Conservation (phyloP, 2,888 invertebrate genomes). For the Drosophila helvetica region DNA sequence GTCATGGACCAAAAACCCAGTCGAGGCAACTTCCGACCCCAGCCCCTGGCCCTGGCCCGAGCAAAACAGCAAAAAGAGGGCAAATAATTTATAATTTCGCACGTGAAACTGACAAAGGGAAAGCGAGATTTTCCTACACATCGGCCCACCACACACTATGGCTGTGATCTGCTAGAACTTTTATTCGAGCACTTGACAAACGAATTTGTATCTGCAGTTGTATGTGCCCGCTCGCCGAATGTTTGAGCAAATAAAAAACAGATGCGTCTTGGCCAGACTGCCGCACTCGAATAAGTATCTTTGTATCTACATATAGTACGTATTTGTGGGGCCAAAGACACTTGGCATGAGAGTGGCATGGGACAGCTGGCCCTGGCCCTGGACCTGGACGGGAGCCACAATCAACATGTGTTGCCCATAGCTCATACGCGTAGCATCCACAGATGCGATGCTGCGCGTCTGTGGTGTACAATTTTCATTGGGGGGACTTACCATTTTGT, state of each 20-base stretch:
- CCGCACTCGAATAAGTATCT: constrained; percentile 26
- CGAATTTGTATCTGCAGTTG: constrained; percentile 51
- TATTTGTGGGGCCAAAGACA: constrained; percentile 21
- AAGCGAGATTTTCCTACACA: constrained; percentile 32
- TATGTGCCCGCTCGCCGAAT: constrained; percentile 31
- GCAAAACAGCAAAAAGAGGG: constrained; percentile 30
- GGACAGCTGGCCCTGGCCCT: constrained; percentile 65
- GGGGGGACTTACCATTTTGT: constrained; percentile 42
- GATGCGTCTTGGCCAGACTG: constrained; percentile 54
- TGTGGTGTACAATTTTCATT: constrained; percentile 47
- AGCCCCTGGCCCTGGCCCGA: not conserved
- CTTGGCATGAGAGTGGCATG: constrained; percentile 53
- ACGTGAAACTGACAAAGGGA: constrained; percentile 75
- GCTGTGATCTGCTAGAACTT: constrained; percentile 24
- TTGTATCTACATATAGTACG: constrained; percentile 1
- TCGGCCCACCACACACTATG: not conserved
- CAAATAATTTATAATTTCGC: constrained; percentile 78
- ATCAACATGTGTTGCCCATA: constrained; percentile 75
- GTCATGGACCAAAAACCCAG: constrained; percentile 48
- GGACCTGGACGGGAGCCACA: constrained; percentile 47
- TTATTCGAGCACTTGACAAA: constrained; percentile 54
- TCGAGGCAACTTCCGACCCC: constrained; percentile 48
- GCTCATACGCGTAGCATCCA: constrained; percentile 6
- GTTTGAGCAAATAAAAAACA: constrained; percentile 73
- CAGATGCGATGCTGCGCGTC: constrained; percentile 19